phyloP scores from a whole-genome alignment of 2,888 invertebrate species.

The Malthinus flaveolus region DNA sequence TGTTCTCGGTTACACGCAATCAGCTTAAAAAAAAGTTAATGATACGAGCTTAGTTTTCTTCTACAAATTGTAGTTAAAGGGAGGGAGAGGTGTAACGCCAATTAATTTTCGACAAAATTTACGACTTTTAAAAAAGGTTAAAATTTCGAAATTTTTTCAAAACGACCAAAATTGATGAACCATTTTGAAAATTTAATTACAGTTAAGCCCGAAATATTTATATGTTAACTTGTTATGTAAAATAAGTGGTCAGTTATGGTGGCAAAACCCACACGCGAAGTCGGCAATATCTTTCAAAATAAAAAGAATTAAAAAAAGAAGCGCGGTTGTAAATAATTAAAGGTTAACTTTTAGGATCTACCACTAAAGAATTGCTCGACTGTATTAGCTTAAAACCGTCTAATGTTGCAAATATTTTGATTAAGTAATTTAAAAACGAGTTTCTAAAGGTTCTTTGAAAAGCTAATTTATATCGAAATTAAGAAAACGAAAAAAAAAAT shows the following conservation, averaged over 20 bases:
- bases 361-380: conserved; percentile 2
- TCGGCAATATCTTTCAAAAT: conserved; percentile 20
- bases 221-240: conserved; percentile 25
- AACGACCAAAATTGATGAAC: conserved; percentile 8
- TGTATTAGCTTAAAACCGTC: conserved; percentile 1
- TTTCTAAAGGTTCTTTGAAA: conserved; percentile 2
- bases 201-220: conserved; percentile 7
- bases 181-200: conserved; percentile 16
- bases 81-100: neutral
- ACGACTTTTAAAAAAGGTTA: no score
- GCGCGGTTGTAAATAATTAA: conserved; percentile 25
- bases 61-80: neutral
- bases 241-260: conserved; percentile 24
- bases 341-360: conserved; percentile 9
- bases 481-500: neutral
- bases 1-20: conserved; percentile 5
- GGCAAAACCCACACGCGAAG: conserved; percentile 26
- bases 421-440: conserved; percentile 7
- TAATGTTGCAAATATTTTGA: conserved; percentile 8
- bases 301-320: conserved; percentile 14
- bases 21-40: neutral
- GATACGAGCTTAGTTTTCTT: neutral
- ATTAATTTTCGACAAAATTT: neutral
- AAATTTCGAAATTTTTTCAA: neutral
- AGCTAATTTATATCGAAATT: conserved; percentile 2